Base-by-base conservation (phyloP, 2,888 invertebrate species). In the Euplexia lucipara region DNA sequence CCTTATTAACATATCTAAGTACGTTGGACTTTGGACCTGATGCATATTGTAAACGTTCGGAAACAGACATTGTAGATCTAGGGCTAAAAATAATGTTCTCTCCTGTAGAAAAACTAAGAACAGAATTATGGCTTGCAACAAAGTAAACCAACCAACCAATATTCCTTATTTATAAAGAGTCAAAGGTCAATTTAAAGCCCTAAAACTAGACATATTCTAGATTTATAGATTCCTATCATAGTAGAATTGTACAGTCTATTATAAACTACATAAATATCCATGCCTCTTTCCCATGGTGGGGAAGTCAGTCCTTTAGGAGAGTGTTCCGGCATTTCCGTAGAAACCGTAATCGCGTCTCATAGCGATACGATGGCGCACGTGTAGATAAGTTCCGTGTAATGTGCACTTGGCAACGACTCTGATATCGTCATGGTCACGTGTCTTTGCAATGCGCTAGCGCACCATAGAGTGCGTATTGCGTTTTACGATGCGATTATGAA, bases 381-480 rank as follows among this genome's bases (percentile, higher is more conserved):
- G 57, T 48, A 56, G 59, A 54, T 48, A 53, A 48, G 39, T 74
- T 60, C 64, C 65, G 49, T 68, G 37, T 61, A 35, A 10, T 53
- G 39, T 81, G 78, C 79, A 82, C 64, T 82, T 84, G 81, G 83
- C 83, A 80, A 79, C 74, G 12, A 34, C 10, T 44, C 8, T 18
- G 26, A 2, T 75, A 68, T 79, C 82, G 83, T 79, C 75, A 74
- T 12, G 0, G 30, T 65, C 74, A 79, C 79, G 71, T 77, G 78
- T 45, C 16, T 20, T 6, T 41, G 37, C 68, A 56, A 48, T 56
- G 76, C 45, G 30, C 18, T 20, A 6, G 20, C 18, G 42, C 42
- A 59, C 37, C 41, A 56, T 47, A 34, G 8, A 57, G 48, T 69
- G 45, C 70, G 52, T 47, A 45, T 18, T 51, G 41, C 61, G 41